phyloP scores from a whole-genome alignment of 2,797 vertebrate species.

The Sebastes itinus region DNA sequence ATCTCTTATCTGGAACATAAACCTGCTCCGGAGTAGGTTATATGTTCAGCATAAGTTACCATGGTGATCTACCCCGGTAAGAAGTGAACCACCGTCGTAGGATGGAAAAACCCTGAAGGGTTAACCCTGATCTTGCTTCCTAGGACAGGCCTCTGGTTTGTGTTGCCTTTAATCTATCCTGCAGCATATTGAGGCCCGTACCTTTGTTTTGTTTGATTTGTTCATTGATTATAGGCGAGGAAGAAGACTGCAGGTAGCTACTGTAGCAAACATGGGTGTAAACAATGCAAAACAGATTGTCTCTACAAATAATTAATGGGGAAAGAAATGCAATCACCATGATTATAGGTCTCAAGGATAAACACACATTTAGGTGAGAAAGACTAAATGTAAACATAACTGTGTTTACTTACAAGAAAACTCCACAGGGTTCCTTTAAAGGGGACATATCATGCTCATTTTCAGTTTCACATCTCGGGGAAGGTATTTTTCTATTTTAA shows the following conservation, averaged over 20 bases:
- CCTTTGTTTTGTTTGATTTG: neutral
- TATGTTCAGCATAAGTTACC: too few species aligned
- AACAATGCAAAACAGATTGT: neutral
- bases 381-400: neutral
- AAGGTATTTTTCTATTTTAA: neutral
- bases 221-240: neutral
- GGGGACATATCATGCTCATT: neutral
- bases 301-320: neutral
- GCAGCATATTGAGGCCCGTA: neutral
- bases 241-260: neutral
- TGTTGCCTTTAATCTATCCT: neutral
- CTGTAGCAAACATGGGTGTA: neutral
- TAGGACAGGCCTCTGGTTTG: neutral
- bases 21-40: too few species aligned
- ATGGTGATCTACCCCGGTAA: too few species aligned
- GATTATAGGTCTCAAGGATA: neutral
- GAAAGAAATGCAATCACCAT: neutral
- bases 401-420: neutral
- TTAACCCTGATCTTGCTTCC: too few species aligned
- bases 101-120: too few species aligned
- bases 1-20: too few species aligned
- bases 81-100: too few species aligned
- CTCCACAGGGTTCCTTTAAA: neutral
- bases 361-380: neutral
- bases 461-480: neutral